Base-by-base conservation (phyloP, 2,888 invertebrate genomes). In the Drosophila neotestacea region DNA sequence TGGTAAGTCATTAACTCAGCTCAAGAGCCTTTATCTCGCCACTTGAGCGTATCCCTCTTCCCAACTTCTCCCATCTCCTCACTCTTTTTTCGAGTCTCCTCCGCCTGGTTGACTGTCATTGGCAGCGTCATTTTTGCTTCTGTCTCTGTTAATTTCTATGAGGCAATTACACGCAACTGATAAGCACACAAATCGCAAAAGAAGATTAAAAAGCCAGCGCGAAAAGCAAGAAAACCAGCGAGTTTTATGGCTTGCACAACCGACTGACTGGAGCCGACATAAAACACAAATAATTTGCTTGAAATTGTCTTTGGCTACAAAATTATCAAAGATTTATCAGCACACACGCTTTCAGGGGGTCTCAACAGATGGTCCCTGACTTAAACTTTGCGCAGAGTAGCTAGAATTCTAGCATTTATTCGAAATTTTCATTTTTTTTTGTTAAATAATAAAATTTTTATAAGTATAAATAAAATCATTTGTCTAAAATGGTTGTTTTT, bases 151-250 rank as follows among this genome's bases (percentile, higher is more conserved):
- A 91, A 90, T 90, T 90, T 85, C 89, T 82, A 73, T 78, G 73
- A 73, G 59, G 82, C 91, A 90, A 90, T 91, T 90, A 89, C 82
- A 87, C 81, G 70, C 85, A 81, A 76, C 88, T 88, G 85, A 85
- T 85, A 85, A 85, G 81, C 65, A 63, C 59, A 67, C 54, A 71
- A 72, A 67, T 73, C 67, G 69, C 65, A 50, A 22, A 13, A 77
- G 30, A 9, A 77, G 81, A 84, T 83, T 85, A 79, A 88, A 85
- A 88, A 82, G 67, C 77, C 69, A 71, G 46, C 54, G 72, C 77
- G 59, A 22, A 22, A 22, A 22, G 22, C 22, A 22, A 22, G 22
- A 22, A 22, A 22, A 22, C 77, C 69, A 71, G 46, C 54, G 72
- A 79, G 59, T 84, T 83, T 85, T 85, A 84, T 87, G 47, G 74